A percentile compares a stretch with the other conserved stretches of the same genome.
These are phyloP conservation scores for Enteromius fasciolatus DNA, from an alignment of 2,797 vertebrate species.

Conservation along the genomic window DNA sequence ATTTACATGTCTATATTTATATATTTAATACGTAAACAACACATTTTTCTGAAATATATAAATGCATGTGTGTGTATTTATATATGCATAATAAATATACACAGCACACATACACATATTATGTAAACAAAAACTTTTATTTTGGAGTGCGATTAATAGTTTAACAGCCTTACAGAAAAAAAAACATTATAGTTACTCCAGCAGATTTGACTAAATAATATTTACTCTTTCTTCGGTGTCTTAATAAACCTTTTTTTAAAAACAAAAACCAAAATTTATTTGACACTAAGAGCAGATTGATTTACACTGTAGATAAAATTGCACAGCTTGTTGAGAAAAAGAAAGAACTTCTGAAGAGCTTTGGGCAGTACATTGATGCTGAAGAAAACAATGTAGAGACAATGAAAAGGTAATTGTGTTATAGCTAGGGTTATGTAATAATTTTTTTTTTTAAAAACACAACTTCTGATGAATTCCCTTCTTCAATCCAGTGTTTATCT, in stretches of 20 bases:
- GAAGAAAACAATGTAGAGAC: background rate
- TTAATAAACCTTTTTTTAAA: background rate
- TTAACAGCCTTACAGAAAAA: too few relatives aligned
- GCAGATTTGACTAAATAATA: background rate
- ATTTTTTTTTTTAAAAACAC: too few relatives aligned
- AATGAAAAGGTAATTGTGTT: background rate
- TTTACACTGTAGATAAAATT: constrained; percentile 26
- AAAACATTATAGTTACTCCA: background rate
- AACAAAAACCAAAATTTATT: background rate
- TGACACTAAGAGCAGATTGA: background rate
- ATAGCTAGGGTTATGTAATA: too few relatives aligned
- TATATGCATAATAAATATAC: too few relatives aligned
- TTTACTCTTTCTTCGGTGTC: background rate
- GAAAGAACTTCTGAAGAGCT: background rate
- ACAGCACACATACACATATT: too few relatives aligned
- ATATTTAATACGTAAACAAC: too few relatives aligned
- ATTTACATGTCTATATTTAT: too few relatives aligned
- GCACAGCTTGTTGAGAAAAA: background rate
- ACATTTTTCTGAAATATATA: too few relatives aligned
- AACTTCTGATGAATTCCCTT: too few relatives aligned
- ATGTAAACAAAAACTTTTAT: too few relatives aligned
- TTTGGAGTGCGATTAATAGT: too few relatives aligned
- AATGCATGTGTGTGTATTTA: too few relatives aligned
- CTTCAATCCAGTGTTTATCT: background rate
- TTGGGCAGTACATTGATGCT: background rate